Evolutionary conservation across 2,113 vertebrate genomes (phyloP).

Genomic region (Phaethornis superciliosus): DNA sequence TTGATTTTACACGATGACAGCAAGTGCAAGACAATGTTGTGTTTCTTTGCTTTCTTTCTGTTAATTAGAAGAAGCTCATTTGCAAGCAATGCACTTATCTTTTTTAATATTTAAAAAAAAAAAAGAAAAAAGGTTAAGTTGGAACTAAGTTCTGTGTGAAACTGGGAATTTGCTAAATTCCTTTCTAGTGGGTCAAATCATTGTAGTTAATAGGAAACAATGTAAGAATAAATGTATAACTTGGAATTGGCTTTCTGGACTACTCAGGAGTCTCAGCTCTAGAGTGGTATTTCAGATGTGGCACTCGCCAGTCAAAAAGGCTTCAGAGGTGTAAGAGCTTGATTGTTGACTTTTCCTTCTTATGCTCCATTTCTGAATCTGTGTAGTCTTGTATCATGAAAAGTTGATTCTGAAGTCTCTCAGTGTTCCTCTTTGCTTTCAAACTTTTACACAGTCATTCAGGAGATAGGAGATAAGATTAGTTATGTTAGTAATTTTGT

Average conservation of each 20-base stretch:
- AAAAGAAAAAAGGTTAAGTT: neutral
- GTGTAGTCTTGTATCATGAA: neutral
- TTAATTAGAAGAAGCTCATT: neutral
- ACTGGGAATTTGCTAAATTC: neutral
- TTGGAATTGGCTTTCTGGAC: neutral
- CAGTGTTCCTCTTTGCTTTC: neutral
- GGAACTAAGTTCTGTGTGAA: neutral
- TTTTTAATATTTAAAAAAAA: neutral
- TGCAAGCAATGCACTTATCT: neutral
- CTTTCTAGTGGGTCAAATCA: neutral
- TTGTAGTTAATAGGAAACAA: neutral
- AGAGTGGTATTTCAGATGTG: neutral
- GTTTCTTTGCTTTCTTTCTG: neutral
- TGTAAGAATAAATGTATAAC: neutral
- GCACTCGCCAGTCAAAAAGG: neutral
- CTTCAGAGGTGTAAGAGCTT: neutral
- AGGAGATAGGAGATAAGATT: neutral
- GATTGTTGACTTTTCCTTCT: neutral
- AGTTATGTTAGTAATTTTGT: neutral
- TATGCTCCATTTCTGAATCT: neutral
- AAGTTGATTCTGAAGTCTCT: neutral
- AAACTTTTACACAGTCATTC: neutral
- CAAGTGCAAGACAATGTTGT: neutral
- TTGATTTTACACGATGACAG: neutral
- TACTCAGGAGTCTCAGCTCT: neutral